Conservation (phyloP, 2,797 vertebrate species). For the Cottoperca gobio region DNA sequence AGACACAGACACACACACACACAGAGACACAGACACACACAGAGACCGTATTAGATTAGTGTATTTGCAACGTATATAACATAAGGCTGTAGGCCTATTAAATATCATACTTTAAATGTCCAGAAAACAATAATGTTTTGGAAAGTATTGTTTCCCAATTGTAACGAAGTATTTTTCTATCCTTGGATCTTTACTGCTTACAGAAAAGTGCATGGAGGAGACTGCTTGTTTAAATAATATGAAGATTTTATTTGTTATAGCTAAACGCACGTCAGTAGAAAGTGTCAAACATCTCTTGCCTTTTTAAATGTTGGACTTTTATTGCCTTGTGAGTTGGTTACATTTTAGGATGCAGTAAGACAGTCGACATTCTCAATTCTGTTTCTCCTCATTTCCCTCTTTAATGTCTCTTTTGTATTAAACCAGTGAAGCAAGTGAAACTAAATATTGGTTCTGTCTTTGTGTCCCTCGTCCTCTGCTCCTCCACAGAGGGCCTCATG, state of each 20-base stretch:
- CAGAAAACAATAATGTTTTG: neutral
- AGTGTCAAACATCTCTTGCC: too few relatives aligned
- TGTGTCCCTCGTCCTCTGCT: neutral
- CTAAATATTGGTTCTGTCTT: neutral
- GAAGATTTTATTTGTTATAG: neutral
- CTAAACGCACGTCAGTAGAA: too few relatives aligned
- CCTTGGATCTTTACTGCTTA: neutral
- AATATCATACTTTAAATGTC: too few relatives aligned
- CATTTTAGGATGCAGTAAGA: neutral
- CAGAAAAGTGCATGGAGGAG: neutral
- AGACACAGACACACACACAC: constrained; percentile 8
- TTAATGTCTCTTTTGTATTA: neutral
- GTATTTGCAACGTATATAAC: too few relatives aligned
- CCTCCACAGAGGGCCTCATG: constrained; percentile 86
- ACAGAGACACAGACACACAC: constrained; percentile 7
- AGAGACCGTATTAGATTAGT: too few relatives aligned
- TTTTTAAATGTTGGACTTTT: too few relatives aligned
- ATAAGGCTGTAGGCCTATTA: too few relatives aligned
- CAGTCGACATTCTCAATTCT: too few relatives aligned
- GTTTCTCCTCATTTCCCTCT: neutral
- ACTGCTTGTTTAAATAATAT: neutral
- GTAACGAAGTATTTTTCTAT: neutral
- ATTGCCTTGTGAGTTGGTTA: neutral
- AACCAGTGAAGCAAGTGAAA: neutral
- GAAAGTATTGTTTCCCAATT: neutral